These are phyloP conservation scores for Battus philenor DNA, from an alignment of 1,140 invertebrate genomes.

Conservation along the genomic window DNA sequence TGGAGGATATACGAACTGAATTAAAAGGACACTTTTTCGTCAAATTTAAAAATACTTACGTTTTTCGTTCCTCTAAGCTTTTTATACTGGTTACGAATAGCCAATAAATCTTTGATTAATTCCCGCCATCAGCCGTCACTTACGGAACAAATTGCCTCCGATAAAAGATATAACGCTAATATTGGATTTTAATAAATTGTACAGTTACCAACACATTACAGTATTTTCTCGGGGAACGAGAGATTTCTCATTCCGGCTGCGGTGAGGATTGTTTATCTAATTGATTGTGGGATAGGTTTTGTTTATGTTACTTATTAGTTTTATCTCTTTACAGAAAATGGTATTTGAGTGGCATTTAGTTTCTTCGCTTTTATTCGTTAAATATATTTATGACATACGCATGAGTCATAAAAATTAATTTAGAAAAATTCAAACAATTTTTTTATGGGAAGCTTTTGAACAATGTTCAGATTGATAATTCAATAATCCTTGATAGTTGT, in stretches of 20 bases:
- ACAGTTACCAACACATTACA: neutral
- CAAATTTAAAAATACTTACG: neutral
- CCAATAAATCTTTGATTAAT: constrained; percentile 34
- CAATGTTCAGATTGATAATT: too few species aligned
- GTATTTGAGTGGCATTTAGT: too few species aligned
- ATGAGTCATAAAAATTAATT: too few species aligned
- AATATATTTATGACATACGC: too few species aligned
- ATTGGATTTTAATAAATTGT: constrained; percentile 9
- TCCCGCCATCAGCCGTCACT: constrained; percentile 8
- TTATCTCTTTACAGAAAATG: too few species aligned
- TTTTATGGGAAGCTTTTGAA: too few species aligned
- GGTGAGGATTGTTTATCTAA: neutral
- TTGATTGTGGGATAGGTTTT: neutral
- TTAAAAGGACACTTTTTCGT: too few species aligned
- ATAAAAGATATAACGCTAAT: constrained; percentile 18
- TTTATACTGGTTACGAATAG: constrained; percentile 7
- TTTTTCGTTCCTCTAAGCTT: neutral
- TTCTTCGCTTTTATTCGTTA: too few species aligned
- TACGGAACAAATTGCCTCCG: constrained; percentile 27
- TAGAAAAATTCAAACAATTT: too few species aligned
- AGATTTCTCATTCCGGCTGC: neutral
- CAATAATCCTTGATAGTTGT: too few species aligned
- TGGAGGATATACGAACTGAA: too few species aligned
- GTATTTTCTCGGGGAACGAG: neutral
- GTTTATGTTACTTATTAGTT: constrained; percentile 7